Base-by-base conservation (phyloP, 35 echinoderm and acorn worm species). In the Strongylocentrotus purpuratus region DNA sequence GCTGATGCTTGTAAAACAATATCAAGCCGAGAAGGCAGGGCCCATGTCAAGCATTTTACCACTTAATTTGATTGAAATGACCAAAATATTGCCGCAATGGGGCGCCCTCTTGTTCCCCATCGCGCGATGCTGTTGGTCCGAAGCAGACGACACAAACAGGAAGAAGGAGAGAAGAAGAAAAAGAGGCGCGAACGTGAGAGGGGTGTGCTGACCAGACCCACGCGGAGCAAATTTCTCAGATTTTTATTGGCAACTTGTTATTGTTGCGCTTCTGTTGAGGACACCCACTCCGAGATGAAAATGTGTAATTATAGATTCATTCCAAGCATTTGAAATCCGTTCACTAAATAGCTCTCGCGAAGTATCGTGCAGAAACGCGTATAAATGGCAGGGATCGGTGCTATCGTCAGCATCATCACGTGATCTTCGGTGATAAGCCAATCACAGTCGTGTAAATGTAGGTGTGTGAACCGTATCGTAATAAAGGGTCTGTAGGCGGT, bases 21-120 rank as follows among this genome's bases (percentile, higher is more conserved):
- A 46, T 58, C 45, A 50, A 58, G 13, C 91, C 31, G 91, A 12
- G 48, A 58, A 46, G 91, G 45, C 48, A 50, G 45, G 48, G 31
- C 5, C 13, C 45, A 93, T 58, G 91, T 93, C 46, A 93, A 93
- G 33, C 48, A 58, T 93, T 93, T 93, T 52, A 93, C 48, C 48
- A 93, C 91, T 93, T 93, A 58, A 93, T 93, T 93, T 31, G 91
- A 93, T 93, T 46, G 91, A 93, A 93, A 93, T 93, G 91, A 93
- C 91, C 45, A 93, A 58, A 93, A 58, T 93, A 93, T 93, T 93
- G 91, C 31, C 91, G 46, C 48, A 31, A 9, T 46, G 48, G 45
- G 91, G 46, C 45, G 91, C 48, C 91, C 48, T 58, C 48, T 18
- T 14, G 46, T 20, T 47, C 48, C 91, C 91, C 25, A 58, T 31